These are phyloP conservation scores for Andrena bicolor DNA, from an alignment of 2,888 invertebrate species.

Conservation along the genomic window DNA sequence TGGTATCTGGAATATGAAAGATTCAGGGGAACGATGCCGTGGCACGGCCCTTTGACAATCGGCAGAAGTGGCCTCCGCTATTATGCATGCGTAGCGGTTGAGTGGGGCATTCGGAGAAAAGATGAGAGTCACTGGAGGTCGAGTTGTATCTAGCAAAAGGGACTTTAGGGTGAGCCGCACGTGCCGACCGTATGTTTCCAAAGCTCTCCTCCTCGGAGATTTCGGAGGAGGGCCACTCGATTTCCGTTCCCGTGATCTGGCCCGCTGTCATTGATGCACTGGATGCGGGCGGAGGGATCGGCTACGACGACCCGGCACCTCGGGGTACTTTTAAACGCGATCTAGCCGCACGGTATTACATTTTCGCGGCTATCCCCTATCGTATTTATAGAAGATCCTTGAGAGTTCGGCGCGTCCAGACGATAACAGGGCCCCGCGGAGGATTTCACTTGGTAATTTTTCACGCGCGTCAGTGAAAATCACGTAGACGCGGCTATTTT, in stretches of 20 bases:
- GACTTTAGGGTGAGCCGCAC: constrained; percentile 73
- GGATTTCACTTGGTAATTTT: constrained; percentile 68
- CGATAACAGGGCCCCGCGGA: constrained; percentile 24
- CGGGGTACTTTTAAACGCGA: neutral
- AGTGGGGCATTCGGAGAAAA: constrained; percentile 46
- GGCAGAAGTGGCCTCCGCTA: neutral
- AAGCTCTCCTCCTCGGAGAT: constrained; percentile 54
- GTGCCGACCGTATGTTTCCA: constrained; percentile 79
- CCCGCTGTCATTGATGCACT: constrained; percentile 34
- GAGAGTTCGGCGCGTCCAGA: constrained; percentile 10
- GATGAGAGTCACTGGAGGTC: constrained; percentile 69
- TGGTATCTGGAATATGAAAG: neutral
- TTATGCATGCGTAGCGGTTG: constrained; percentile 21
- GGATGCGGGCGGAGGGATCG: neutral
- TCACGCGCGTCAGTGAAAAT: constrained; percentile 70
- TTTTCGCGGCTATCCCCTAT: constrained; percentile 7
- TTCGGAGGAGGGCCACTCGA: constrained; percentile 65
- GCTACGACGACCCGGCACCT: no score
- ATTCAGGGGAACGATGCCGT: neutral
- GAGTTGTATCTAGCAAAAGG: constrained; percentile 52
- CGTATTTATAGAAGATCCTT: constrained; percentile 43
- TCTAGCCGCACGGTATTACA: neutral
- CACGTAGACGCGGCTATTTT: constrained; percentile 61
- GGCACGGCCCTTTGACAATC: neutral
- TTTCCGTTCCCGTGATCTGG: constrained; percentile 68